A percentile compares a stretch with the other conserved stretches of the same genome.
These are phyloP conservation scores for Lutjanus erythropterus DNA, from an alignment of 2,113 vertebrate species.

Conservation along the genomic window DNA sequence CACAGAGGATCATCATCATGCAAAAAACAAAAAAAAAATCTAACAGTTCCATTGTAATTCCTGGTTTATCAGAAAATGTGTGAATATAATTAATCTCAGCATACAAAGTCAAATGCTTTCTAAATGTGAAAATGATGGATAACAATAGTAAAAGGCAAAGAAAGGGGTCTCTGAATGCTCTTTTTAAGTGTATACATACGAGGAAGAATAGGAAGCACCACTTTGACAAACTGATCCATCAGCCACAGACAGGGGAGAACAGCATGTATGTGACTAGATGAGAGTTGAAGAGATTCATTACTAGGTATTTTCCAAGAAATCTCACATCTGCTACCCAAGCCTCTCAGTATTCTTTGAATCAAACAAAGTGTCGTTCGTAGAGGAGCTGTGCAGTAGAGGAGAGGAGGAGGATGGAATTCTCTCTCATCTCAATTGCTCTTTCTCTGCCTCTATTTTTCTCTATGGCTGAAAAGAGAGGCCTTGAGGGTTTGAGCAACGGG, in stretches of 20 bases:
- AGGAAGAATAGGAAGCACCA: constrained; percentile 14
- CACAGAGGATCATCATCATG: neutral
- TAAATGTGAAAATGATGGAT: neutral
- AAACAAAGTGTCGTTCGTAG: constrained; percentile 46
- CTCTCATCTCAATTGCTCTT: constrained; percentile 59
- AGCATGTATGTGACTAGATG: constrained; percentile 38
- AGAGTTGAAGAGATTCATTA: constrained; percentile 50
- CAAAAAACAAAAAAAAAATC: neutral
- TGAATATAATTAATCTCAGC: neutral
- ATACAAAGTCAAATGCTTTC: neutral
- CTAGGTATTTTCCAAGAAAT: constrained; percentile 56
- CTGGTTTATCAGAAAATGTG: neutral
- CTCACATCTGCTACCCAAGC: constrained; percentile 57
- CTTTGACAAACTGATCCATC: constrained; percentile 42
- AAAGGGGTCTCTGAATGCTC: neutral
- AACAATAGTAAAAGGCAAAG: neutral
- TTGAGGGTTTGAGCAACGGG: constrained; percentile 37
- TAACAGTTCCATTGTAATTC: neutral
- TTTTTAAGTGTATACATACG: constrained; percentile 5
- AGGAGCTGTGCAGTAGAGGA: constrained; percentile 15
- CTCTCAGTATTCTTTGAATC: constrained; percentile 50
- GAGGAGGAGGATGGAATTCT: constrained; percentile 32
- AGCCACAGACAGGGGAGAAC: constrained; percentile 5
- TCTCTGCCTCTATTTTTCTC: constrained; percentile 53
- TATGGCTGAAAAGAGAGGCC: constrained; percentile 44